A percentile compares a stretch with the other conserved stretches of the same genome.
Evolutionary conservation across 2,888 invertebrate genomes (phyloP).

Genomic region (Byasa hedistus): DNA sequence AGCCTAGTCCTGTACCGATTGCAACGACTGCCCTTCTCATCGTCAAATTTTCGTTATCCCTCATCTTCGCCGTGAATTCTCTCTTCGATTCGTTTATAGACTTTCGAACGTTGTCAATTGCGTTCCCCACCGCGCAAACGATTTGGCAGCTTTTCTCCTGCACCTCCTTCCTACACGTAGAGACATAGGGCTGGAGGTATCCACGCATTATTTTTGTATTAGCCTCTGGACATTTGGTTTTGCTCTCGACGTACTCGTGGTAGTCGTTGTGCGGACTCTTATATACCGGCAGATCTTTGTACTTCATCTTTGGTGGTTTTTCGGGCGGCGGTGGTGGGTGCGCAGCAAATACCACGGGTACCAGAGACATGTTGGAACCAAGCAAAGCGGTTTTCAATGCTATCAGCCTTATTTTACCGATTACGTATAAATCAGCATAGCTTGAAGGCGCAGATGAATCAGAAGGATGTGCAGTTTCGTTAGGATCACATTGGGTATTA

Average conservation of each 20-base stretch:
- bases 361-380: slow-evolving; percentile 43
- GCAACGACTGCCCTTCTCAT: slow-evolving; percentile 44
- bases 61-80: slow-evolving; percentile 45
- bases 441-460: not conserved
- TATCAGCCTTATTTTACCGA: slow-evolving; percentile 54
- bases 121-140: slow-evolving; percentile 30
- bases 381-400: slow-evolving; percentile 44
- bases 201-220: slow-evolving; percentile 49
- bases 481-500: not conserved
- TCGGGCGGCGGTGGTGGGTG: slow-evolving; percentile 39
- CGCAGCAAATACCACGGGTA: slow-evolving; percentile 53
- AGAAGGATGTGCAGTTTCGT: slow-evolving; percentile 29
- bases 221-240: slow-evolving; percentile 43
- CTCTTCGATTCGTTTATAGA: slow-evolving; percentile 35
- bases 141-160: slow-evolving; percentile 32
- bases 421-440: slow-evolving; percentile 47
- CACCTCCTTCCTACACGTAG: slow-evolving; percentile 35
- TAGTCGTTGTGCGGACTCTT: slow-evolving; percentile 54
- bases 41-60: slow-evolving; percentile 43
- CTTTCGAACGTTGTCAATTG: slow-evolving; percentile 31
- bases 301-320: slow-evolving; percentile 59
- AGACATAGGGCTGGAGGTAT: slow-evolving; percentile 49
- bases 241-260: slow-evolving; percentile 46
- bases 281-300: slow-evolving; percentile 58
- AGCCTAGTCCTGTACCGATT: slow-evolving; percentile 42